These are phyloP conservation scores for Dryomyza anilis DNA, from an alignment of 2,888 invertebrate genomes.

Conservation along the genomic window DNA sequence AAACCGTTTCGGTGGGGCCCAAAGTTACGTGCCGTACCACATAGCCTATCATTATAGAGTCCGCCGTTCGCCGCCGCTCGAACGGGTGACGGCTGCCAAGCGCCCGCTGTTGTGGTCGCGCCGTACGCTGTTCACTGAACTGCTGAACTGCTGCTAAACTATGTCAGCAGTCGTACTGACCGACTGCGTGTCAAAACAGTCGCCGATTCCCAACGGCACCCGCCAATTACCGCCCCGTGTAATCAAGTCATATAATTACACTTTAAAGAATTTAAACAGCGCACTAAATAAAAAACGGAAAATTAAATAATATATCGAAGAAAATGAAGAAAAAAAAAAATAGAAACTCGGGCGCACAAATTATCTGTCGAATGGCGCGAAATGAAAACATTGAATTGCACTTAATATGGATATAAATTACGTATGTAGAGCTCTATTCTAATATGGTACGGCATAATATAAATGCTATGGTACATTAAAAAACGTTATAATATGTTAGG, in stretches of 20 bases:
- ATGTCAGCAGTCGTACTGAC: slow-evolving; percentile 39
- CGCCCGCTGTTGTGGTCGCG: slow-evolving; percentile 20
- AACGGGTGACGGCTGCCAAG: neutral
- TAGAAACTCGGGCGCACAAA: neutral
- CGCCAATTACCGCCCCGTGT: slow-evolving; percentile 20
- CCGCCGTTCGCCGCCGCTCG: no score
- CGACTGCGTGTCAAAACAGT: slow-evolving; percentile 58
- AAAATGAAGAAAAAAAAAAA: neutral
- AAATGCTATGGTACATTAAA: no score
- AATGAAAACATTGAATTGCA: slow-evolving; percentile 38
- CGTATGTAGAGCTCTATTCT: no score
- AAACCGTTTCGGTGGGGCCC: no score
- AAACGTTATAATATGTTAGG: no score
- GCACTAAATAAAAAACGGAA: neutral
- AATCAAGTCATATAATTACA: slow-evolving; percentile 42
- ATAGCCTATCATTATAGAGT: slow-evolving; percentile 10
- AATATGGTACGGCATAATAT: no score
- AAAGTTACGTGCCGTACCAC: neutral
- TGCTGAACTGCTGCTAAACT: slow-evolving; percentile 36
- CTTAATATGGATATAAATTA: slow-evolving; percentile 24
- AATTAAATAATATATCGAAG: neutral
- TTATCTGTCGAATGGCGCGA: slow-evolving; percentile 26
- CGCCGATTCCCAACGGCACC: slow-evolving; percentile 23
- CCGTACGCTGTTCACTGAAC: slow-evolving; percentile 35
- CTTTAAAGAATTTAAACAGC: slow-evolving; percentile 30